Evolutionary conservation across 2,113 vertebrate species (phyloP).

Genomic region (Myxocyprinus asiaticus): DNA sequence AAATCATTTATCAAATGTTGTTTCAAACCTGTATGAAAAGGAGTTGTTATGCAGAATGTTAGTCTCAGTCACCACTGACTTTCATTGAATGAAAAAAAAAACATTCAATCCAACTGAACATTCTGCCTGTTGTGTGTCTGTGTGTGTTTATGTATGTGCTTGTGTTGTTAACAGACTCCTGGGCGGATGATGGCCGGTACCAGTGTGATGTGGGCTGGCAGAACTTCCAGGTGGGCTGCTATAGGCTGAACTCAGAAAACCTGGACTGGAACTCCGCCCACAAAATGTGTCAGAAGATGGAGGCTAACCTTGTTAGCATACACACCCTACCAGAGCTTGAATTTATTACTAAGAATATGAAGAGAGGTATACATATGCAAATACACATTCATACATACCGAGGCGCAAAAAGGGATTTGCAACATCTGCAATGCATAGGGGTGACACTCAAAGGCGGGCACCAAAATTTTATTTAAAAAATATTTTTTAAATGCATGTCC

Average conservation of each 20-base stretch:
- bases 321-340: conserved; percentile 91
- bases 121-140: background rate
- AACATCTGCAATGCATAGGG: too few species aligned
- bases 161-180: conserved; percentile 66
- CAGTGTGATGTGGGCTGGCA: conserved; percentile 92
- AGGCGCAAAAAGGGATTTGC: too few species aligned
- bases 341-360: conserved; percentile 88
- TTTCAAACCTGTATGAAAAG: too few species aligned
- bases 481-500: too few species aligned
- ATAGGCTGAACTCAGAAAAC: conserved; percentile 85
- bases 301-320: conserved; percentile 90
- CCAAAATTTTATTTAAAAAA: too few species aligned
- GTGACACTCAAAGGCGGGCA: too few species aligned
- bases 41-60: too few species aligned
- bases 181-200: conserved; percentile 79
- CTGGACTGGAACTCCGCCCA: conserved; percentile 86
- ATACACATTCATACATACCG: too few species aligned
- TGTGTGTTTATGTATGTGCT: conserved; percentile 17
- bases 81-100: too few species aligned
- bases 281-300: conserved; percentile 85
- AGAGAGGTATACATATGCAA: conserved; percentile 72
- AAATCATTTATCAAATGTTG: too few species aligned
- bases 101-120: too few species aligned
- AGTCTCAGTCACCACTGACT: too few species aligned
- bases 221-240: conserved; percentile 91